Evolutionary conservation across 2,113 vertebrate genomes (phyloP).

Genomic region (Mormyrus iriodes): DNA sequence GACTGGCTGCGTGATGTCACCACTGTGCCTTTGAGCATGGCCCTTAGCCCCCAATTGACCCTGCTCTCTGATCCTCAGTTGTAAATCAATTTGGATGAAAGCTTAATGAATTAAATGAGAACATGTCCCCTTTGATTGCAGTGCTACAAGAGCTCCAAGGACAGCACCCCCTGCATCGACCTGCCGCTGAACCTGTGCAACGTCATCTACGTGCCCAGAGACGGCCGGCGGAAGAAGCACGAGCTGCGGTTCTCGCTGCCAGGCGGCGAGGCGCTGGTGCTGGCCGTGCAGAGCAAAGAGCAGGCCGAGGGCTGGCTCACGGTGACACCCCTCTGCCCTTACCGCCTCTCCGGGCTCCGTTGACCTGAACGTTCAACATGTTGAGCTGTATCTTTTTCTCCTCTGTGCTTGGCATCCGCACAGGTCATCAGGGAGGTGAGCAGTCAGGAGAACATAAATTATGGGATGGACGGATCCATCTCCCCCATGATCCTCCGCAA

Average conservation of each 20-base stretch:
- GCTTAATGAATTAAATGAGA: background rate
- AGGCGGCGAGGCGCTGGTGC: conserved; percentile 76
- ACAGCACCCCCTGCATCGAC: conserved; percentile 75
- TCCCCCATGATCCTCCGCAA: conserved; percentile 81
- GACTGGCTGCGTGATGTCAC: background rate
- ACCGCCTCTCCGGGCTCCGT: background rate
- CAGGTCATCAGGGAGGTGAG: conserved; percentile 86
- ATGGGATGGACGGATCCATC: conserved; percentile 61
- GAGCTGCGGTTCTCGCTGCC: conserved; percentile 87
- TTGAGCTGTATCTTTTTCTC: background rate
- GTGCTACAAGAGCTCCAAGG: conserved; percentile 97
- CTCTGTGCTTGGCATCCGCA: conserved; percentile 7
- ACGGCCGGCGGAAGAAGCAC: conserved; percentile 86
- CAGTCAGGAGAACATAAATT: conserved; percentile 48
- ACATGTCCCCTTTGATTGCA: conserved; percentile 34
- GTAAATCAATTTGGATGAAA: background rate
- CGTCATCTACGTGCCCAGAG: conserved; percentile 86
- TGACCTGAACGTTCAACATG: background rate
- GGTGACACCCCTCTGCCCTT: conserved; percentile 50
- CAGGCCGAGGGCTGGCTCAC: conserved; percentile 95
- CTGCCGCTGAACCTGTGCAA: conserved; percentile 75
- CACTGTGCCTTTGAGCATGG: background rate
- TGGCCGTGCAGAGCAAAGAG: conserved; percentile 91
- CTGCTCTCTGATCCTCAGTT: background rate
- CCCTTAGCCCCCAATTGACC: background rate